Evolutionary conservation across 2,797 vertebrate genomes (phyloP).

Genomic region (Staurois parvus): DNA sequence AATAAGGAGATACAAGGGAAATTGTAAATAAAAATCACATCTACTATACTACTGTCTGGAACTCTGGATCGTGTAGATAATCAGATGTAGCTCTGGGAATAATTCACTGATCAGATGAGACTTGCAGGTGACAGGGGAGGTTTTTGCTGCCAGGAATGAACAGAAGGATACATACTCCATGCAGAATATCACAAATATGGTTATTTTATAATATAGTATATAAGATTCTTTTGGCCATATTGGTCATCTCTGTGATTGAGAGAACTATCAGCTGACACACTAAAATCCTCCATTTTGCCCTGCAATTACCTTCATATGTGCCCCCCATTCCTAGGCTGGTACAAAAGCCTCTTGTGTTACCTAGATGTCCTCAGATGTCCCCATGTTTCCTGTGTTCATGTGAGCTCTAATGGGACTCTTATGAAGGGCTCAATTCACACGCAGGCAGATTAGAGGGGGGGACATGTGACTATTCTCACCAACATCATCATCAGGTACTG

Average conservation of each 20-base stretch:
- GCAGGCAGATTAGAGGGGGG: conserved; percentile 31
- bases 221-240: background rate
- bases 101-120: too few relatives aligned
- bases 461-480: conserved; percentile 2
- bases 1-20: too few relatives aligned
- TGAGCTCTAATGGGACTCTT: conserved; percentile 34
- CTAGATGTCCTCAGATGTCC: conserved; percentile 52
- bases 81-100: too few relatives aligned
- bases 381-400: conserved; percentile 33
- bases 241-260: background rate
- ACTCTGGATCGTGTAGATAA: too few relatives aligned
- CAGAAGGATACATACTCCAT: background rate
- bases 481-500: background rate
- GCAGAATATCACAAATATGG: background rate
- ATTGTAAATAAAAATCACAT: too few relatives aligned
- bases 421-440: conserved; percentile 30
- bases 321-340: background rate
- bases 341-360: conserved; percentile 55
- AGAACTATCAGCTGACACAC: background rate
- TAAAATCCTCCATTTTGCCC: background rate
- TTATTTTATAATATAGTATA: too few relatives aligned
- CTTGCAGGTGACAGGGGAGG: too few relatives aligned
- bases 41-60: too few relatives aligned
- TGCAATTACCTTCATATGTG: background rate
- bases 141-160: background rate